Evolutionary conservation across 2,888 invertebrate genomes (phyloP).

Genomic region (Dolichomitus sp.): DNA sequence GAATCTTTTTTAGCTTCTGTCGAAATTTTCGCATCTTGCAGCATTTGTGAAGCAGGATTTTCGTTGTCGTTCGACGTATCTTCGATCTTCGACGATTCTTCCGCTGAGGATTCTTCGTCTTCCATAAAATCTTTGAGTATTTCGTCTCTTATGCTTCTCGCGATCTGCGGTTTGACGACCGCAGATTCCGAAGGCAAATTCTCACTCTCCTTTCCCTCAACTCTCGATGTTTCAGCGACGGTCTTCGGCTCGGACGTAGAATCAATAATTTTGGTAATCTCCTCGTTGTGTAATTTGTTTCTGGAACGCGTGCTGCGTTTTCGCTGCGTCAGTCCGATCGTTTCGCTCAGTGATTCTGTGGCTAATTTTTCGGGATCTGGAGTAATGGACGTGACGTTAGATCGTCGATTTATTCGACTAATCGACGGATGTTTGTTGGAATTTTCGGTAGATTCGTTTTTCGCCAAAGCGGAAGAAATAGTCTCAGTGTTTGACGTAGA

Average conservation of each 20-base stretch:
- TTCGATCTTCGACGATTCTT: neutral
- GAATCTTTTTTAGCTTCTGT: neutral
- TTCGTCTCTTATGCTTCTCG: neutral
- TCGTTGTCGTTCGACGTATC: neutral
- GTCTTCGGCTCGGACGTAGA: neutral
- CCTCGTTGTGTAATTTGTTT: slow-evolving; percentile 24
- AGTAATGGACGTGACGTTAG: slow-evolving; percentile 9
- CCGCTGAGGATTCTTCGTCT: neutral
- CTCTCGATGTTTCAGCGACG: neutral
- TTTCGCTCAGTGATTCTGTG: slow-evolving; percentile 38
- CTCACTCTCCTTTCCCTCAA: neutral
- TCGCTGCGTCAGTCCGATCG: neutral
- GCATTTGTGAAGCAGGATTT: neutral
- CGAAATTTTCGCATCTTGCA: neutral
- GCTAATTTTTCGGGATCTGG: slow-evolving; percentile 42
- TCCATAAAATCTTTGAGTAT: slow-evolving; percentile 16
- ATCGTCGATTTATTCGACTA: slow-evolving; percentile 33
- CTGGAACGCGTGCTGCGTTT: slow-evolving; percentile 40
- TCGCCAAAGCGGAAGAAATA: neutral
- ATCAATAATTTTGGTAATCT: neutral
- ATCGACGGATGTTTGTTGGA: slow-evolving; percentile 2
- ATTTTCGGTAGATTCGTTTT: slow-evolving; percentile 1
- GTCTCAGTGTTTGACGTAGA: neutral
- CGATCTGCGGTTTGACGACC: neutral
- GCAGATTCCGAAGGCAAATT: neutral